Percentiles rank a stretch among this genome's conserved stretches.
Conservation (phyloP, 2,888 invertebrate genomes). For the Aspidiotus destructor region DNA sequence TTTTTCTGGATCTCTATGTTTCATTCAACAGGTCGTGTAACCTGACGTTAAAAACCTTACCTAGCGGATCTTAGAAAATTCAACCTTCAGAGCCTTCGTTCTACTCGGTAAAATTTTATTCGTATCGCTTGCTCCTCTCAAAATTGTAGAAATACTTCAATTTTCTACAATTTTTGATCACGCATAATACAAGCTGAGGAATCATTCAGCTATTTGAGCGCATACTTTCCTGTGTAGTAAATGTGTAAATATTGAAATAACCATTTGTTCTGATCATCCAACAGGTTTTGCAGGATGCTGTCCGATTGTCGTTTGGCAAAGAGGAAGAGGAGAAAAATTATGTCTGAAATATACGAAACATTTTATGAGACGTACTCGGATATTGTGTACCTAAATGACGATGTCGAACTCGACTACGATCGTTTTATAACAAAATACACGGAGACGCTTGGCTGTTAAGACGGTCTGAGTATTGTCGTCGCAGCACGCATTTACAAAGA, state of each 20-base stretch:
- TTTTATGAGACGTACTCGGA: not conserved
- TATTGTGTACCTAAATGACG: not conserved
- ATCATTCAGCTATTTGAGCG: not conserved
- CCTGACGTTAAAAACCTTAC: too few species aligned
- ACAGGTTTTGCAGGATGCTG: not conserved
- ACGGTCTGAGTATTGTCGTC: not conserved
- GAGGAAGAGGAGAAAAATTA: not conserved
- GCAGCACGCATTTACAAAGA: not conserved
- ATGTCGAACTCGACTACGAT: not conserved
- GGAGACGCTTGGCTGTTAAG: not conserved
- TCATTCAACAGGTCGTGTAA: too few species aligned
- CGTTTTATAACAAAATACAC: not conserved
- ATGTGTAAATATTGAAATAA: not conserved
- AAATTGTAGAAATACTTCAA: not conserved
- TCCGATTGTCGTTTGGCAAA: not conserved
- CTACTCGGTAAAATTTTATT: too few species aligned
- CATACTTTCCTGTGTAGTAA: not conserved
- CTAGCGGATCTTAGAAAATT: too few species aligned
- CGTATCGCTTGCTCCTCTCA: too few species aligned
- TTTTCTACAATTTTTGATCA: not conserved
- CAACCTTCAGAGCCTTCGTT: too few species aligned
- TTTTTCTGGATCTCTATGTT: too few species aligned
- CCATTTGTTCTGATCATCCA: not conserved
- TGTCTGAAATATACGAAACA: not conserved
- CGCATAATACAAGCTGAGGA: not conserved